Percentiles rank a stretch among this genome's conserved stretches.
Conservation (phyloP, 2,797 vertebrate genomes). For the Botia kubotai region DNA sequence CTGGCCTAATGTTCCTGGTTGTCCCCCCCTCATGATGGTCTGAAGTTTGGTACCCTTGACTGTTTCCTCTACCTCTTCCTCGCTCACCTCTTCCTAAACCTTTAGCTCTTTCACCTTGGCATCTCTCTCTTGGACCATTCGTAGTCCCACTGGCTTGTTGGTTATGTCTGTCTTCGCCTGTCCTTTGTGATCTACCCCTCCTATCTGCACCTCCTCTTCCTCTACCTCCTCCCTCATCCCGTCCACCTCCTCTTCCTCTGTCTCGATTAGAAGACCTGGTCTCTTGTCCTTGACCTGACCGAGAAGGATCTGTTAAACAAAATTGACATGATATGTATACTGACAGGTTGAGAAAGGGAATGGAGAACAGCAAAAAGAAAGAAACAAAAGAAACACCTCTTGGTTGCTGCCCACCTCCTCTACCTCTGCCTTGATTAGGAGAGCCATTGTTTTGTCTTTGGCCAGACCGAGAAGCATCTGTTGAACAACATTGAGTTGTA, state of each 20-base stretch:
- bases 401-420: conserved; percentile 30
- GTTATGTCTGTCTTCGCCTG: conserved; percentile 2
- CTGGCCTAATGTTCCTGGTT: background rate
- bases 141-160: conserved; percentile 2
- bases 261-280: background rate
- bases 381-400: conserved; percentile 50
- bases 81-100: background rate
- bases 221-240: background rate
- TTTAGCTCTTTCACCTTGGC: background rate
- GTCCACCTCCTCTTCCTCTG: background rate
- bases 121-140: background rate
- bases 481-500: background rate
- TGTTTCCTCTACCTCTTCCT: conserved; percentile 44
- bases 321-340: background rate
- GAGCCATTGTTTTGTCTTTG: conserved; percentile 46
- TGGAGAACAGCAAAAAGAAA: background rate
- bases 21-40: background rate
- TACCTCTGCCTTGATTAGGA: conserved; percentile 17
- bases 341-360: background rate
- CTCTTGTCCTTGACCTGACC: background rate
- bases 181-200: conserved; percentile 4
- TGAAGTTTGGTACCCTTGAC: conserved; percentile 33
- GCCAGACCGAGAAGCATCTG: conserved; percentile 45
- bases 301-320: conserved; percentile 36
- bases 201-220: background rate